Evolutionary conservation across 2,113 vertebrate genomes (phyloP).

Genomic region (Lagenorhynchus albirostris): DNA sequence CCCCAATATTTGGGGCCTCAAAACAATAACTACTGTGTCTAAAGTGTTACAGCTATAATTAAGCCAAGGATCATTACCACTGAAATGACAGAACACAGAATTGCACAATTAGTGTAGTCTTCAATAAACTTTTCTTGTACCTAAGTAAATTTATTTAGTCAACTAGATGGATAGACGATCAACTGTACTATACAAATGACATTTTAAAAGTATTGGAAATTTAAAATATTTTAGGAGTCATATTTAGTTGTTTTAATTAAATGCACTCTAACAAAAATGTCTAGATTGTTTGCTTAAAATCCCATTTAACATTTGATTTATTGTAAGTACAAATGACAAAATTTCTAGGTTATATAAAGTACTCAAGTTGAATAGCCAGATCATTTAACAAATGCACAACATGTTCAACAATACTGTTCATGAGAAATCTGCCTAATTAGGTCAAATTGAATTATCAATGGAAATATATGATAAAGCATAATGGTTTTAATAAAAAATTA

Average conservation of each 20-base stretch:
- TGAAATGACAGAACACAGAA: neutral
- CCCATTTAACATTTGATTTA: neutral
- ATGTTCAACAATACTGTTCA: neutral
- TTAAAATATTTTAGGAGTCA: slow-evolving; percentile 15
- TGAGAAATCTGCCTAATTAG: neutral
- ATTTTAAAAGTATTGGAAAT: neutral
- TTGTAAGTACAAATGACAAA: neutral
- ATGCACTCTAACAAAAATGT: slow-evolving; percentile 21
- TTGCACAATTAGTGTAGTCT: neutral
- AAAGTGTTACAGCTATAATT: neutral
- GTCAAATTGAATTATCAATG: neutral
- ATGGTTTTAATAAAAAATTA: neutral
- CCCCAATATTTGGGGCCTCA: neutral
- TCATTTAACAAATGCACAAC: neutral
- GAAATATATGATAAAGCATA: neutral
- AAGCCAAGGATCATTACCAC: neutral
- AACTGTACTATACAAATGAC: neutral
- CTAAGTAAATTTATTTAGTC: neutral
- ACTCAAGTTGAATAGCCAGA: neutral
- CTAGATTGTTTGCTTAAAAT: slow-evolving; percentile 14
- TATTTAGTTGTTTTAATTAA: slow-evolving; percentile 35
- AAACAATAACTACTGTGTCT: neutral
- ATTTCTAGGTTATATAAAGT: neutral
- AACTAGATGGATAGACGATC: neutral
- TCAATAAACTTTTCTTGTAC: neutral